Conservation (phyloP, 1,140 invertebrate genomes). For the Temnothorax curvispinosus region DNA sequence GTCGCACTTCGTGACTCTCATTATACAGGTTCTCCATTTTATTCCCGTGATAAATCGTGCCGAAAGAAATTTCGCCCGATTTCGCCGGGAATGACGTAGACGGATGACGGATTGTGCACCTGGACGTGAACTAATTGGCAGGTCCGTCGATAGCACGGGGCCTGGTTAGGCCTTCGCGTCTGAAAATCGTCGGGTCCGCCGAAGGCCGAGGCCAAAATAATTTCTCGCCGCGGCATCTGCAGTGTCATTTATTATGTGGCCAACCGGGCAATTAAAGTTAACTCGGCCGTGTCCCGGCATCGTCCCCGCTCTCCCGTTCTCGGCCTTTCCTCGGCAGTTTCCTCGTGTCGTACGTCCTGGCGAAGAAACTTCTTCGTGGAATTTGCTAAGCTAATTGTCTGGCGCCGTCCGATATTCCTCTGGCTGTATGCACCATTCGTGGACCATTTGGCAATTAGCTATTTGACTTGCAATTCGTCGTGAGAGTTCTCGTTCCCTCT, state of each 20-base stretch:
- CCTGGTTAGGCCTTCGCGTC: background rate
- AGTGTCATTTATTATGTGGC: slow-evolving; percentile 77
- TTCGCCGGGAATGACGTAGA: slow-evolving; percentile 25
- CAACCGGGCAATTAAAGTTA: slow-evolving; percentile 80
- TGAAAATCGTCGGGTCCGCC: background rate
- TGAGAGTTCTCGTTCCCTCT: background rate
- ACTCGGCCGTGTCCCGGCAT: slow-evolving; percentile 69
- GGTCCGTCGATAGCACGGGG: slow-evolving; percentile 40
- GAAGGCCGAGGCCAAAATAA: slow-evolving; percentile 63
- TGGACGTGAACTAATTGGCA: slow-evolving; percentile 61
- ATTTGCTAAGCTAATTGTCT: slow-evolving; percentile 81
- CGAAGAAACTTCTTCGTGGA: slow-evolving; percentile 73
- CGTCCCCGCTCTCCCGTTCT: slow-evolving; percentile 27
- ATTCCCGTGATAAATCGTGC: slow-evolving; percentile 58
- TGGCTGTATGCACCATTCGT: slow-evolving; percentile 39
- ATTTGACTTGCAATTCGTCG: slow-evolving; percentile 59
- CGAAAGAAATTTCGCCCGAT: background rate
- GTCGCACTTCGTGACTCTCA: slow-evolving; percentile 18
- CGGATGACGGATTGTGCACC: slow-evolving; percentile 56
- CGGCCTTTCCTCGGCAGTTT: background rate
- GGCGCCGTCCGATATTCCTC: slow-evolving; percentile 74
- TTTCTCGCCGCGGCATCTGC: slow-evolving; percentile 74
- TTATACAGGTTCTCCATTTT: slow-evolving; percentile 35
- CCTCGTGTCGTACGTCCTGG: slow-evolving; percentile 55
- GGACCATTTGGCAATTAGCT: slow-evolving; percentile 70